These are phyloP conservation scores for Atopsyche davidsoni DNA, from an alignment of 1,140 invertebrate genomes.

Conservation along the genomic window DNA sequence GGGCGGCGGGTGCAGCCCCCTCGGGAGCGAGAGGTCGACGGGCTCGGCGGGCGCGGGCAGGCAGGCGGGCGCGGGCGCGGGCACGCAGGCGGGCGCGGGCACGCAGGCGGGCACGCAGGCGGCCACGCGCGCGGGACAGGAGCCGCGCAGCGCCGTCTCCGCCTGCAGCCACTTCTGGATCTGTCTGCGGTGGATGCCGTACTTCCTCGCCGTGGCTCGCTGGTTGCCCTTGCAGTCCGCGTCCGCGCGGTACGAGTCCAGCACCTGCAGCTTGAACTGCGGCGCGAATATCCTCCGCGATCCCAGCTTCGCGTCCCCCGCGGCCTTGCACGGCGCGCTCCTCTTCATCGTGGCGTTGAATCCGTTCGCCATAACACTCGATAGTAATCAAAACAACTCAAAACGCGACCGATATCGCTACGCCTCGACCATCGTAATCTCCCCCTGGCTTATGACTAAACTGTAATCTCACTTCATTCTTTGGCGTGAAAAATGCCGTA, in stretches of 20 bases:
- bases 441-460: constrained; percentile 25
- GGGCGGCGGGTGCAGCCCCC: constrained; percentile 43
- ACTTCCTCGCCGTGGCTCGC: constrained; percentile 77
- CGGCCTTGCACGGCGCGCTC: constrained; percentile 38
- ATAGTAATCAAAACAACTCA: constrained; percentile 21
- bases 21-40: constrained; percentile 44
- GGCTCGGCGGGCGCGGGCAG: constrained; percentile 34
- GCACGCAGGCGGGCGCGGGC: constrained; percentile 33
- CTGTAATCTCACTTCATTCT: constrained; percentile 26
- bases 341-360: constrained; percentile 22
- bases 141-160: constrained; percentile 65
- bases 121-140: constrained; percentile 47
- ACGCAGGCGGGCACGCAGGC: constrained; percentile 34
- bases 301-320: constrained; percentile 54
- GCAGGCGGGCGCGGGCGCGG: constrained; percentile 28
- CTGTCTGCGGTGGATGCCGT: constrained; percentile 76
- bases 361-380: constrained; percentile 30
- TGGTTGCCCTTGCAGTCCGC: constrained; percentile 80
- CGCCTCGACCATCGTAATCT: constrained; percentile 17
- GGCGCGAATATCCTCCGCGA: constrained; percentile 77
- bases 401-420: constrained; percentile 15
- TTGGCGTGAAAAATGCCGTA: constrained; percentile 25
- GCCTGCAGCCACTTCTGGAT: constrained; percentile 86
- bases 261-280: constrained; percentile 77
- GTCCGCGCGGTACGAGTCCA: constrained; percentile 77